Evolutionary conservation across 2,113 vertebrate genomes (phyloP).

Genomic region (Apeltes quadracus): DNA sequence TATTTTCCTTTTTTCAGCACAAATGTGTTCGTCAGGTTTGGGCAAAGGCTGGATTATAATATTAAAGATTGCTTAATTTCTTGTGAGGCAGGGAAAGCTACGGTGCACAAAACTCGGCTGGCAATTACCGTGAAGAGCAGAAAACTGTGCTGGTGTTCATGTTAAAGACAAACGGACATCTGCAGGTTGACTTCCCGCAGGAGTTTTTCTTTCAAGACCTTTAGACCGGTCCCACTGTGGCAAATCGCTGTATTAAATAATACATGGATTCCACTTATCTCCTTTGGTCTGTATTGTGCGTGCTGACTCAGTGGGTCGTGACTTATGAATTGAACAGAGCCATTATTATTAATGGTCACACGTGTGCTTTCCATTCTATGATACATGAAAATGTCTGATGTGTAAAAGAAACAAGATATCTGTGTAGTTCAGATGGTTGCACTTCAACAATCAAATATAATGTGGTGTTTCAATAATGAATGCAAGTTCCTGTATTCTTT

Average conservation of each 20-base stretch:
- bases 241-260: background rate
- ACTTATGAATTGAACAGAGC: background rate
- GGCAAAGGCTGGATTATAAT: background rate
- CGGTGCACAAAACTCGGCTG: background rate
- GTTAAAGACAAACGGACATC: background rate
- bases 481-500: too few relatives aligned
- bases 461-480: too few relatives aligned
- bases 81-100: background rate
- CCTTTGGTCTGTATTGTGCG: background rate
- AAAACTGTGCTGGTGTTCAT: background rate
- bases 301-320: background rate
- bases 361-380: background rate
- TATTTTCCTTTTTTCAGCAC: background rate
- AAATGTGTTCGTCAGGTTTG: slow-evolving; percentile 1
- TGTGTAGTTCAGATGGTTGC: background rate
- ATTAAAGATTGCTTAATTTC: background rate
- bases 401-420: background rate
- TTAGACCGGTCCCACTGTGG: background rate
- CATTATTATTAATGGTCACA: background rate
- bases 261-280: background rate
- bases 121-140: background rate
- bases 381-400: background rate
- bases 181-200: background rate
- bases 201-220: background rate
- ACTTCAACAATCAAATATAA: background rate